Evolutionary conservation across 1,140 invertebrate species (phyloP).

Genomic region (Phocides pigmalion): DNA sequence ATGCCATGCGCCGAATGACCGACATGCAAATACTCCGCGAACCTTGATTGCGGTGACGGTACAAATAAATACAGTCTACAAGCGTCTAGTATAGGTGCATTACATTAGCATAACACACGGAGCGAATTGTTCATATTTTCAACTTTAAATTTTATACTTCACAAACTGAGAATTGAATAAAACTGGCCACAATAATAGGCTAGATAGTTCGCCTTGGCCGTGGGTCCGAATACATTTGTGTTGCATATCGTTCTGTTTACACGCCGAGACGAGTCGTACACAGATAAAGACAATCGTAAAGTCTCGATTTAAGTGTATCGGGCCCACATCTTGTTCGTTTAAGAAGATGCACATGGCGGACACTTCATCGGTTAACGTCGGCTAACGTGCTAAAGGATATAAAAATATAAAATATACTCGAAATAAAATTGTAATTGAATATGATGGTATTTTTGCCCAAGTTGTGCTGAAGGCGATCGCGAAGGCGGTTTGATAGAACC

Average conservation of each 20-base stretch:
- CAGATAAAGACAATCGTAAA: conserved; percentile 69
- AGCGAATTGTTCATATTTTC: conserved; percentile 24
- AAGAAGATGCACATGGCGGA: conserved; percentile 36
- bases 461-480: conserved; percentile 7
- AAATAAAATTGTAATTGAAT: conserved; percentile 47
- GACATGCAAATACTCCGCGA: conserved; percentile 43
- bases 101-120: conserved; percentile 26
- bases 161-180: conserved; percentile 5
- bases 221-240: conserved; percentile 40
- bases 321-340: conserved; percentile 44
- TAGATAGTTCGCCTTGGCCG: conserved; percentile 44
- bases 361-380: conserved; percentile 38
- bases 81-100: conserved; percentile 10
- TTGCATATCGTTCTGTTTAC: conserved; percentile 48
- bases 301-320: conserved; percentile 62
- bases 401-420: conserved; percentile 51
- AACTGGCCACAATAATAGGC: conserved; percentile 45
- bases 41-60: conserved; percentile 40
- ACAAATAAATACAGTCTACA: conserved; percentile 21
- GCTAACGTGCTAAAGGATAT: conserved; percentile 45
- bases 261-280: conserved; percentile 50
- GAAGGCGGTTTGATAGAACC: conserved; percentile 15
- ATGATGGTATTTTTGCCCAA: conserved; percentile 43
- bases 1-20: conserved; percentile 39
- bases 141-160: conserved; percentile 15